A percentile compares a stretch with the other conserved stretches of the same genome.
Evolutionary conservation across 2,113 vertebrate genomes (phyloP).

Genomic region (Pteropus alecto): DNA sequence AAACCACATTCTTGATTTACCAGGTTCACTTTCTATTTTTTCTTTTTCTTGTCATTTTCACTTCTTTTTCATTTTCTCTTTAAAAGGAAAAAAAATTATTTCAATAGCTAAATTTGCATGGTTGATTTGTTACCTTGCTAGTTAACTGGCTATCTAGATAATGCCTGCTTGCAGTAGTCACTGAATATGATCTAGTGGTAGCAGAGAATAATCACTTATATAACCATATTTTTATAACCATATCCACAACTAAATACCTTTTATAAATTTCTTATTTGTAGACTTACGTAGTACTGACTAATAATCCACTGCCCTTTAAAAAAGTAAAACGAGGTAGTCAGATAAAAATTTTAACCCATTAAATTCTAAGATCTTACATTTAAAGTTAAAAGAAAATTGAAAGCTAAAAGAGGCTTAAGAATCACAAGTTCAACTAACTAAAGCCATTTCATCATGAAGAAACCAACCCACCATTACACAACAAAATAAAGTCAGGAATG

Average conservation of each 20-base stretch:
- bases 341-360: neutral
- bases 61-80: neutral
- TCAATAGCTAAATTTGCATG: neutral
- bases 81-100: neutral
- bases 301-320: neutral
- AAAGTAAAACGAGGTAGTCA: neutral
- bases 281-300: neutral
- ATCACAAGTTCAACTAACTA: neutral
- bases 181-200: neutral
- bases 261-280: neutral
- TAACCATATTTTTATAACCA: neutral
- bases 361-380: neutral
- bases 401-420: neutral
- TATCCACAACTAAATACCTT: neutral
- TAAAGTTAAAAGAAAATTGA: neutral
- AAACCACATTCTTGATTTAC: neutral
- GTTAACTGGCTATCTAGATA: neutral
- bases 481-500: neutral
- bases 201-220: neutral
- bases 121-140: neutral
- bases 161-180: neutral
- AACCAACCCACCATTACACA: neutral
- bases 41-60: neutral
- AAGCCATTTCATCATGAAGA: conserved; percentile 2
- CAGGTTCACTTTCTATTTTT: neutral